phyloP scores from a whole-genome alignment of 2,797 vertebrate genomes.

The Clarias platycephalus region DNA sequence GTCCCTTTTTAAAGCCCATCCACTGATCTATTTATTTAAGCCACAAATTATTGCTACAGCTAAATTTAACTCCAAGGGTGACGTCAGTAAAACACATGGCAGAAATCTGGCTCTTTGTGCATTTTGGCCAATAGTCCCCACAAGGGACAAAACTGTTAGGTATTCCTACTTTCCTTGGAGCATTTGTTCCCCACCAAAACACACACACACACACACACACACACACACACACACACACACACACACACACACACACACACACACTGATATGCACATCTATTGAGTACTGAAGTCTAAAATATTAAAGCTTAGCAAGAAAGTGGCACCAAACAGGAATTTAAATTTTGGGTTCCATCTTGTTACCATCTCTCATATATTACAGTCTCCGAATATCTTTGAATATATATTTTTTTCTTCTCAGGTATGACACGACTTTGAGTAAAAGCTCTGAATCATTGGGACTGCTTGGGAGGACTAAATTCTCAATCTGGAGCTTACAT shows the following conservation, averaged over 20 bases:
- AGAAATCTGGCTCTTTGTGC: not conserved
- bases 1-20: not conserved
- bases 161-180: not conserved
- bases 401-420: not conserved
- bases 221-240: not conserved
- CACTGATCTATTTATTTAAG: not conserved
- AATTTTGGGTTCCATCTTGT: not conserved
- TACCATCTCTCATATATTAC: not conserved
- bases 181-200: not conserved
- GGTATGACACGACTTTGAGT: not conserved
- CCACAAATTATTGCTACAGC: not conserved
- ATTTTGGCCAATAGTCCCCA: not conserved
- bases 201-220: not conserved
- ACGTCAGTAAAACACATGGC: not conserved
- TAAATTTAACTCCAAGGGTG: not conserved
- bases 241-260: not conserved
- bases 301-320: not conserved
- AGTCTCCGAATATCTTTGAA: conserved; percentile 1
- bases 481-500: not conserved
- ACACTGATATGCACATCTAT: conserved; percentile 3
- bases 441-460: not conserved
- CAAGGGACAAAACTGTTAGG: not conserved
- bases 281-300: not conserved
- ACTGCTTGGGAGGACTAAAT: not conserved
- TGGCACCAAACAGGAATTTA: not conserved